Conservation (phyloP, 2,113 vertebrate species). For the Urocynchramus pylzowi region DNA sequence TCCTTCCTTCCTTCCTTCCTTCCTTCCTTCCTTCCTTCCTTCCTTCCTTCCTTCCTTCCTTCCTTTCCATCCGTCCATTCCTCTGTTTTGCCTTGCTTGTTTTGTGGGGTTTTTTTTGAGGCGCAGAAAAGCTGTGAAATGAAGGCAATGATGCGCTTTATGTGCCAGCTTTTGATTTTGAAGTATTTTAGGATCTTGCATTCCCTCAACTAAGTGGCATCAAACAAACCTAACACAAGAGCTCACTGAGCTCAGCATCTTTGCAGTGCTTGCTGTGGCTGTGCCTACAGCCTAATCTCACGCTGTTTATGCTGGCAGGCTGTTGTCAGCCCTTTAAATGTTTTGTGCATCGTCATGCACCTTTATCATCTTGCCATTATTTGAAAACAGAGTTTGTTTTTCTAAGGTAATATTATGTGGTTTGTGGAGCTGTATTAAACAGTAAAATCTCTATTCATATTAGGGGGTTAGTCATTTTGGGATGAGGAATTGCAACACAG, state of each 20-base stretch:
- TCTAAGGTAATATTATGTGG: neutral
- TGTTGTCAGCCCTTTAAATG: neutral
- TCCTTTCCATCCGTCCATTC: rapidly evolving
- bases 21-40: neutral
- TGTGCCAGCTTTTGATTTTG: neutral
- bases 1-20: no score
- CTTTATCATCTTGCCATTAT: constrained; percentile 13
- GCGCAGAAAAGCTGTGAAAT: neutral
- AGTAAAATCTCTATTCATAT: constrained; percentile 26
- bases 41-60: rapidly evolving
- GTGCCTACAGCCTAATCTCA: neutral
- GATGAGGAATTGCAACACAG: neutral
- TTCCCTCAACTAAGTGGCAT: neutral
- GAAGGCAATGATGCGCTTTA: neutral
- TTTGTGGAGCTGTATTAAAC: constrained; percentile 14
- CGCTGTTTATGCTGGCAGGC: neutral
- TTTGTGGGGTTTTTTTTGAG: rapidly evolving
- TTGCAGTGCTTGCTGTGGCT: neutral
- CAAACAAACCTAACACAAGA: neutral
- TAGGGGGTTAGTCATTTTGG: neutral
- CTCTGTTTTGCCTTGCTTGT: neutral
- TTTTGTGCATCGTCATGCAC: neutral
- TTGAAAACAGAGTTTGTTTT: constrained; percentile 11
- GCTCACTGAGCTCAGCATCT: neutral
- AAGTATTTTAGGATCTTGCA: neutral